Percentiles rank a stretch among this genome's conserved stretches.
Evolutionary conservation across 2,888 invertebrate species (phyloP).

Genomic region (Antheraea yamamai): DNA sequence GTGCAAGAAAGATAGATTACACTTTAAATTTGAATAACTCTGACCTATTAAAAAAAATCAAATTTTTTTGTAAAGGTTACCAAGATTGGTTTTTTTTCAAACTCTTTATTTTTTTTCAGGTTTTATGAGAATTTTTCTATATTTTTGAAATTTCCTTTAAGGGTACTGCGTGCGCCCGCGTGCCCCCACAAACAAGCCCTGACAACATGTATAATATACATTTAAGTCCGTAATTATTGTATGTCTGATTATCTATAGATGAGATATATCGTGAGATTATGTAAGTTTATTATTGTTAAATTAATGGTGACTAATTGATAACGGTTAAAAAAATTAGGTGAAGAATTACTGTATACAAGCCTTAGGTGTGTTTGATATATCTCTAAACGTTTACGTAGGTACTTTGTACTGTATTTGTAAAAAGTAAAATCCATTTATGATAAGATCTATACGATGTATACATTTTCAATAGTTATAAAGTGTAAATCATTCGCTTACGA

Average conservation of each 20-base stretch:
- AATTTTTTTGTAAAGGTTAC: too few species aligned
- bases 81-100: too few species aligned
- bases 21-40: too few species aligned
- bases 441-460: not conserved
- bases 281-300: not conserved
- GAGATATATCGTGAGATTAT: not conserved
- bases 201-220: not conserved
- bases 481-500: not conserved
- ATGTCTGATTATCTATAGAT: not conserved
- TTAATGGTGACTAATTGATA: not conserved
- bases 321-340: too few species aligned
- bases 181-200: too few species aligned
- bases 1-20: too few species aligned
- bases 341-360: not conserved
- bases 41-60: too few species aligned
- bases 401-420: not conserved
- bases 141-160: too few species aligned
- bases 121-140: too few species aligned
- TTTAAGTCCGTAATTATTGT: not conserved
- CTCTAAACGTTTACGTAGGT: not conserved
- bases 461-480: not conserved
- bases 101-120: too few species aligned
- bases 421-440: not conserved
- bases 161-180: too few species aligned
- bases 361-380: not conserved